A percentile compares a stretch with the other conserved stretches of the same genome.
These are phyloP conservation scores for Lacerta viridis DNA, from an alignment of 2,797 vertebrate genomes.

Conservation along the genomic window DNA sequence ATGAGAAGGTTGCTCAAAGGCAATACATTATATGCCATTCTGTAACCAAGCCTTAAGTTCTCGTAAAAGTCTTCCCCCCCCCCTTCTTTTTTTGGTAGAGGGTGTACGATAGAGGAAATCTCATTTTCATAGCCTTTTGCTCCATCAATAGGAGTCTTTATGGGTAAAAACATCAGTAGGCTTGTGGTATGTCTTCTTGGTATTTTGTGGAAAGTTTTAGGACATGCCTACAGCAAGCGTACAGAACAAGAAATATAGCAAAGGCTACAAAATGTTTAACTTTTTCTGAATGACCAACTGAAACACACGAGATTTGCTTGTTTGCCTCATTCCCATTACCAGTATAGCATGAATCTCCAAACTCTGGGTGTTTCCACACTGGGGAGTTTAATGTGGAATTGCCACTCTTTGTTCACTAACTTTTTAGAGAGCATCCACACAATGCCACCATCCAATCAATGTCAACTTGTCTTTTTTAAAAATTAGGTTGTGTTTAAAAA, in stretches of 20 bases:
- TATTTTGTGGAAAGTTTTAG: neutral
- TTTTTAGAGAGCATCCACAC: too few species aligned
- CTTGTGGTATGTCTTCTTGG: neutral
- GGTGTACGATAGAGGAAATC: neutral
- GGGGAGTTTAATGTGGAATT: neutral
- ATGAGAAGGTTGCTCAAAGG: neutral
- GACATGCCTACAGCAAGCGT: neutral
- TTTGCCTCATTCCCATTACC: neutral
- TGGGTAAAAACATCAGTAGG: neutral
- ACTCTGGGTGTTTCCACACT: neutral
- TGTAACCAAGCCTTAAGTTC: neutral
- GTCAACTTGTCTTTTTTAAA: too few species aligned
- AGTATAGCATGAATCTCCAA: neutral
- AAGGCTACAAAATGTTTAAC: neutral
- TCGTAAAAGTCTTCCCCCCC: neutral
- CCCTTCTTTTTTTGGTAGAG: neutral
- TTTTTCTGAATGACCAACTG: constrained; percentile 16
- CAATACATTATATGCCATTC: neutral
- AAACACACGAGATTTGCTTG: neutral
- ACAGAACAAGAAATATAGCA: neutral
- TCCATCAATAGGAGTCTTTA: constrained; percentile 3
- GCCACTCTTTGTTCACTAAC: too few species aligned
- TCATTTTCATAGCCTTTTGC: constrained; percentile 1
- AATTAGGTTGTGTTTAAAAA: too few species aligned
- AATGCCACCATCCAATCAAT: too few species aligned